These are phyloP conservation scores for Aquatica leii DNA, from an alignment of 2,888 invertebrate species.

Conservation along the genomic window DNA sequence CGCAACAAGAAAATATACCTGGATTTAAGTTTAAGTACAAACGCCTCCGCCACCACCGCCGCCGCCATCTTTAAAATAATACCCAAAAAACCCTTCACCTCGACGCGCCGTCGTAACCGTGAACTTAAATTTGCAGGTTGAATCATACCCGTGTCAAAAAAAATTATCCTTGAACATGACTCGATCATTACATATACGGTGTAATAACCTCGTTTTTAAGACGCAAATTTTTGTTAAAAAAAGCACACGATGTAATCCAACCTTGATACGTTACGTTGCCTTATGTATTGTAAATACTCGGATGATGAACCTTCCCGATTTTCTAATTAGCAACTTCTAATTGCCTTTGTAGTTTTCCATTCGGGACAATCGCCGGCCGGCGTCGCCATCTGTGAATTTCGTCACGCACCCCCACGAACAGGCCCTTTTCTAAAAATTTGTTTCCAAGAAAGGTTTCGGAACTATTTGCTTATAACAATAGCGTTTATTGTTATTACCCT, in stretches of 20 bases:
- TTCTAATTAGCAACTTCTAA: conserved; percentile 7
- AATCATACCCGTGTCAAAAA: conserved; percentile 11
- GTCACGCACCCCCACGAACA: too few relatives aligned
- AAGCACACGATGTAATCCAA: conserved; percentile 1
- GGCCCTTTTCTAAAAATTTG: too few relatives aligned
- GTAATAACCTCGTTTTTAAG: conserved; percentile 30
- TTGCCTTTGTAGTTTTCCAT: not conserved
- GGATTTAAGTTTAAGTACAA: too few relatives aligned
- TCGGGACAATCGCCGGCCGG: not conserved
- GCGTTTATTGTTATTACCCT: not conserved
- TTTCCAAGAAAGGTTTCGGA: too few relatives aligned
- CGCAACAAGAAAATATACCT: too few relatives aligned
- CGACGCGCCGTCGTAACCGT: conserved; percentile 11
- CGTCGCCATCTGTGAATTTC: not conserved
- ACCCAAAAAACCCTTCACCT: not conserved
- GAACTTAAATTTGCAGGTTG: conserved; percentile 30
- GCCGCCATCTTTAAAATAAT: too few relatives aligned
- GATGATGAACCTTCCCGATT: conserved; percentile 5
- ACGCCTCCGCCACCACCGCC: too few relatives aligned
- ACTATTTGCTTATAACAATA: too few relatives aligned
- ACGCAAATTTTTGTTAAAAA: conserved; percentile 13
- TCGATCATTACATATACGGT: conserved; percentile 30
- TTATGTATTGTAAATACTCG: conserved; percentile 12
- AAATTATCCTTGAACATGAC: conserved; percentile 35
- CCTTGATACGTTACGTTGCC: conserved; percentile 11